Evolutionary conservation across 2,113 vertebrate species (phyloP).

Genomic region (Perca fluviatilis): DNA sequence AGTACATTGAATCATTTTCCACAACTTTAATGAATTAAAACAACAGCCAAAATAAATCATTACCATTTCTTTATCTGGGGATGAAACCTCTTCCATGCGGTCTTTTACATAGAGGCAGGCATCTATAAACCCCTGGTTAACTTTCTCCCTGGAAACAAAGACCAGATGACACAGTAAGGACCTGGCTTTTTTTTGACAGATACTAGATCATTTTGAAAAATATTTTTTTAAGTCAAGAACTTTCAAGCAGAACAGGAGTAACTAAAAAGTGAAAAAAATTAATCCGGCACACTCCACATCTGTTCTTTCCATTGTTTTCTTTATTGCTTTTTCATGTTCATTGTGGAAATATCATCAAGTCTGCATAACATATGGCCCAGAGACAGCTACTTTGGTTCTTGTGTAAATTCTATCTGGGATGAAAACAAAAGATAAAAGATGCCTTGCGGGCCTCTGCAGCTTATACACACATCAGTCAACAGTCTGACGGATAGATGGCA

Average conservation of each 20-base stretch:
- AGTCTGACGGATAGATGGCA: slow-evolving; percentile 31
- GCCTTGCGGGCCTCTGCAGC: not conserved
- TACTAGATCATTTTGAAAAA: not conserved
- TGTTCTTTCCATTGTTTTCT: slow-evolving; percentile 6
- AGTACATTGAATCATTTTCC: not conserved
- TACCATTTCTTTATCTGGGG: slow-evolving; percentile 91
- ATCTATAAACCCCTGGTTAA: slow-evolving; percentile 89
- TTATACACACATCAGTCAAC: slow-evolving; percentile 29
- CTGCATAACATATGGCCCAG: slow-evolving; percentile 5
- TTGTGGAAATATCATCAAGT: slow-evolving; percentile 27
- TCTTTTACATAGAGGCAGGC: slow-evolving; percentile 89
- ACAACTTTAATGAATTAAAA: not conserved
- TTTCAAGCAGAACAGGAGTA: not conserved
- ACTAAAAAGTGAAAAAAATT: not conserved
- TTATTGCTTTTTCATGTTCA: slow-evolving; percentile 4
- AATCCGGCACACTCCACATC: not conserved
- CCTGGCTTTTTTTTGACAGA: not conserved
- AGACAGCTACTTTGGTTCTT: slow-evolving; percentile 1
- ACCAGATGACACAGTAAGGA: slow-evolving; percentile 13
- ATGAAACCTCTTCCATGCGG: slow-evolving; percentile 88
- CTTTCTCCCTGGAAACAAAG: slow-evolving; percentile 83
- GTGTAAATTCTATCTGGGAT: slow-evolving; percentile 26
- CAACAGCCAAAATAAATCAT: slow-evolving; percentile 12
- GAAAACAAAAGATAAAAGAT: slow-evolving; percentile 39
- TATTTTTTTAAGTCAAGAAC: not conserved